phyloP scores from a whole-genome alignment of 2,797 vertebrate genomes.

The Pempheris klunzingeri region DNA sequence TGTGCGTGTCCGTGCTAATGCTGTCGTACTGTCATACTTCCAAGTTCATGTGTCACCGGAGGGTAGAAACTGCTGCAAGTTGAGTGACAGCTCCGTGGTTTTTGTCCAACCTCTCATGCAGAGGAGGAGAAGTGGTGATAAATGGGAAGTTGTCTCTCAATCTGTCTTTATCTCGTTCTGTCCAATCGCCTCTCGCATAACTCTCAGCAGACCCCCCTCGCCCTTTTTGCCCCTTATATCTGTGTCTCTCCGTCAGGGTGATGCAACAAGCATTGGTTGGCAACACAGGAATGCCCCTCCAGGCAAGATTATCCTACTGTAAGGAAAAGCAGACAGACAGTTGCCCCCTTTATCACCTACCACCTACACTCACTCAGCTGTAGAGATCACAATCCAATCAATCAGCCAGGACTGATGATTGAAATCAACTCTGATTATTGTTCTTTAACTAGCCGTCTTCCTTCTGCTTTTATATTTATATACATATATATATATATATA shows the following conservation, averaged over 20 bases:
- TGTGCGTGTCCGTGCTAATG: constrained; percentile 48
- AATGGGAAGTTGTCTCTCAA: constrained; percentile 70
- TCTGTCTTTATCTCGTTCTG: constrained; percentile 52
- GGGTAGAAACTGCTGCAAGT: constrained; percentile 55
- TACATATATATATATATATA: too few species aligned
- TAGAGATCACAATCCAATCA: neutral
- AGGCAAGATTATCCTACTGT: constrained; percentile 29
- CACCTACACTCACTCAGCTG: neutral
- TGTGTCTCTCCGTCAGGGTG: constrained; percentile 34
- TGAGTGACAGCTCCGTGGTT: constrained; percentile 72
- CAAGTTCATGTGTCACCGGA: constrained; percentile 69
- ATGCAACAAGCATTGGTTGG: constrained; percentile 8
- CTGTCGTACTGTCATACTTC: constrained; percentile 61
- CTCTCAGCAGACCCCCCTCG: constrained; percentile 18
- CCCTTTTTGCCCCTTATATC: neutral
- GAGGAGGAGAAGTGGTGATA: constrained; percentile 48
- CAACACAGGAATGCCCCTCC: constrained; percentile 33
- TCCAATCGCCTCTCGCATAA: constrained; percentile 27
- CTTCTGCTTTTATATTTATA: neutral
- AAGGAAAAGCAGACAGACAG: constrained; percentile 10
- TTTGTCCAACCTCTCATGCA: constrained; percentile 50
- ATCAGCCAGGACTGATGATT: neutral
- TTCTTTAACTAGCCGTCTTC: neutral
- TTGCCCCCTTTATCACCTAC: constrained; percentile 4
- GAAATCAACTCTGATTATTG: neutral